Evolutionary conservation across 2,797 vertebrate genomes (phyloP).

Genomic region (Mus minutoides): DNA sequence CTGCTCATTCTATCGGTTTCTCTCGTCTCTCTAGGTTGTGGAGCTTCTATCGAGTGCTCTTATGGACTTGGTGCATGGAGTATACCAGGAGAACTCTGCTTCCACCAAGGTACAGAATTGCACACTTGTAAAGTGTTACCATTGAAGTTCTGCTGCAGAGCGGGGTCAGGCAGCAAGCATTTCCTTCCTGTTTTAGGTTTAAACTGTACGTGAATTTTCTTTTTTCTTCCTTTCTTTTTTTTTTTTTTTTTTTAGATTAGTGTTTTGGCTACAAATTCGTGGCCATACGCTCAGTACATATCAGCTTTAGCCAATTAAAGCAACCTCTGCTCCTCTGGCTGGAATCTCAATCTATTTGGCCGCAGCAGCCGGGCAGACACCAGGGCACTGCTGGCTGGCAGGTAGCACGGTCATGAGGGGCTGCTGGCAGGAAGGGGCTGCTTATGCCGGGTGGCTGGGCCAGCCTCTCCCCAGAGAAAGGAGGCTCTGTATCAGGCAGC

Average conservation of each 20-base stretch:
- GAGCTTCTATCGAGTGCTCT: constrained; percentile 97
- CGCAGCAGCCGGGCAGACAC: constrained; percentile 41
- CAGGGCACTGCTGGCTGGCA: constrained; percentile 30
- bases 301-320: constrained; percentile 76
- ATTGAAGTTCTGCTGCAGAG: constrained; percentile 38
- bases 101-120: constrained; percentile 90
- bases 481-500: accelerated
- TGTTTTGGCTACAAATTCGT: constrained; percentile 77
- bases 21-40: constrained; percentile 91
- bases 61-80: constrained; percentile 96
- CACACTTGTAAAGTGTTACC: constrained; percentile 41
- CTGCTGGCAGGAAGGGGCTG: background rate
- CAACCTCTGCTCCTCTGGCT: constrained; percentile 73
- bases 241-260: constrained; percentile 68
- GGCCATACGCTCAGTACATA: constrained; percentile 69
- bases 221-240: background rate
- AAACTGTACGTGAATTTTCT: constrained; percentile 30
- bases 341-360: constrained; percentile 60
- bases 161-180: constrained; percentile 22
- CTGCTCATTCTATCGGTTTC: background rate
- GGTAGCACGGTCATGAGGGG: constrained; percentile 3
- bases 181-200: constrained; percentile 71
- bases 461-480: constrained; percentile 5
- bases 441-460: background rate
- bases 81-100: constrained; percentile 93